Conservation (phyloP, 2,797 vertebrate genomes). For the Mormyrus proboscirostris region DNA sequence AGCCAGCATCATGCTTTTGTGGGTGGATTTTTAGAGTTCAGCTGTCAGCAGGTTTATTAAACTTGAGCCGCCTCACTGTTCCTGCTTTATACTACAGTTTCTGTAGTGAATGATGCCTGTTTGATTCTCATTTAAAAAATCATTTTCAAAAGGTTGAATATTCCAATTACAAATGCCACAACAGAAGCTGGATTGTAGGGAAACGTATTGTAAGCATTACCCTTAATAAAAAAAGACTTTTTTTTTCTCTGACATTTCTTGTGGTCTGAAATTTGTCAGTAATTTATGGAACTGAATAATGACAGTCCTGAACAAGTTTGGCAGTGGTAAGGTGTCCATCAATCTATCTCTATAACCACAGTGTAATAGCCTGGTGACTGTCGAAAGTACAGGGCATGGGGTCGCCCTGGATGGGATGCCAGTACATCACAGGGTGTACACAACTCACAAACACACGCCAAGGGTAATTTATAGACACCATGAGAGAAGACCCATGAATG, state of each 20-base stretch:
- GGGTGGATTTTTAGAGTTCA: not conserved
- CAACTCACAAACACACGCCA: not conserved
- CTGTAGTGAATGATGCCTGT: not conserved
- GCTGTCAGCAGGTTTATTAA: constrained; percentile 24
- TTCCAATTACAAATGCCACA: not conserved
- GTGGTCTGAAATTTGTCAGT: not conserved
- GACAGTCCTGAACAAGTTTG: not conserved
- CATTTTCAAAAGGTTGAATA: not conserved
- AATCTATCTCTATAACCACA: not conserved
- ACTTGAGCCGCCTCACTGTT: not conserved
- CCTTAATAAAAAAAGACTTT: not conserved
- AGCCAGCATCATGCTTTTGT: not conserved
- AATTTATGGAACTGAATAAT: not conserved
- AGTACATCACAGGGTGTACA: not conserved
- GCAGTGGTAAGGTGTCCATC: not conserved
- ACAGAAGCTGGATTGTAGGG: not conserved
- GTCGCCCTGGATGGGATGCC: not conserved
- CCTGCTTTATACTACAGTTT: not conserved
- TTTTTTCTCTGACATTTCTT: not conserved
- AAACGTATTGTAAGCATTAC: not conserved
- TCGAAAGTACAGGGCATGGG: not conserved
- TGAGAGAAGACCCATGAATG: not conserved
- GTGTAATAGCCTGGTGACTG: not conserved
- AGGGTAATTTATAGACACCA: not conserved
- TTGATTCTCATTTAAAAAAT: not conserved